Base-by-base conservation (phyloP, 2,888 invertebrate genomes). In the Noctua pronuba region DNA sequence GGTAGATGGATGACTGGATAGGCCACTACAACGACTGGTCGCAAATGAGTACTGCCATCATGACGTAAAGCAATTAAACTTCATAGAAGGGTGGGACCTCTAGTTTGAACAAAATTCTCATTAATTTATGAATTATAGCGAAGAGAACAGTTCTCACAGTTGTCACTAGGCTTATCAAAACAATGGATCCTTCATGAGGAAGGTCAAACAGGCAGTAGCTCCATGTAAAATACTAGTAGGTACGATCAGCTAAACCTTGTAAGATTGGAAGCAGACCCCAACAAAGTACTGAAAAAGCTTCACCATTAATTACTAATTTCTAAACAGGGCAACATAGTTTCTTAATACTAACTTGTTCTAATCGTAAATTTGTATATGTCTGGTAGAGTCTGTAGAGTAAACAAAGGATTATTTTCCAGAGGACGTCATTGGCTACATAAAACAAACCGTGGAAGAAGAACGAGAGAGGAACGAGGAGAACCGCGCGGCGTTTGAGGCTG, bases 401-500 rank as follows among this genome's bases (percentile, higher is more conserved):
- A 41, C 38, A 41, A 28, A 65, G 13, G 5, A 31, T 60, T 2
- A 6, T 55, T 75, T 92, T 90, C 0, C 90, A 96, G 96, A 96
- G 91, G 95, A 96, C 65, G 93, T 95, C n/a, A 94, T 96, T 82
- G 91, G 89, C 46, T 96, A 96, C 88, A 92, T 96, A 72, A 95
- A 92, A 84, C 93, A 92, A 67, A 93, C 94, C 0, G 94, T 96
- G 1, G 96, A 96, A 80, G 96, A 96, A n/a, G 96, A 96, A 79
- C 88, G 96, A 0, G 92, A 93, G 73, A 89, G 94, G 65, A 96
- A 96, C 76, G 94, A 94, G 0, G 95, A 95, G 84, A 95, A 89
- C 82, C 92, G 94, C 5, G 94, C 94, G 0, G 91, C 92, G 13
- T 77, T 96, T 31, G 95, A 95, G 55, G 90, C 91, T 0, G 96